Percentiles rank a stretch among this genome's conserved stretches.
phyloP scores from a whole-genome alignment of 2,888 invertebrate species.

The Oasisia sp. region DNA sequence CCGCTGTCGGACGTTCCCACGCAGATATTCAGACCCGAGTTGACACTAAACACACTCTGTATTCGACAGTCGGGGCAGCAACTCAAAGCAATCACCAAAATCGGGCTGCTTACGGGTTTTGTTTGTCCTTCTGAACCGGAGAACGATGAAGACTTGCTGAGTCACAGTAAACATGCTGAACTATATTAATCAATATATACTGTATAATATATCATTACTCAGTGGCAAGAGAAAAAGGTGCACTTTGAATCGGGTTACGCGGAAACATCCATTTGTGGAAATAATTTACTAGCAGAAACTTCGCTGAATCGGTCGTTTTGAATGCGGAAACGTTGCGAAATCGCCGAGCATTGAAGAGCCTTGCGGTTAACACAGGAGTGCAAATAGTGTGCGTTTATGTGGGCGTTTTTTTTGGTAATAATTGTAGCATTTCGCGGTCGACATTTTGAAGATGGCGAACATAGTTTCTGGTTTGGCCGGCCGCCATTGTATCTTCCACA shows the following conservation, averaged over 20 bases:
- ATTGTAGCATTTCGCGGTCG: too few species aligned
- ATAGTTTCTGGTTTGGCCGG: too few species aligned
- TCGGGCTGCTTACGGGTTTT: neutral
- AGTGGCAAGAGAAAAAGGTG: neutral
- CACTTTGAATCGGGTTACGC: neutral
- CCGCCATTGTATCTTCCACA: too few species aligned
- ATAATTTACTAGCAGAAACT: too few species aligned
- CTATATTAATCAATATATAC: neutral
- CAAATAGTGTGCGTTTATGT: too few species aligned
- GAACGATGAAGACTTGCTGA: neutral
- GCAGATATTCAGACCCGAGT: neutral
- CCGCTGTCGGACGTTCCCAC: neutral
- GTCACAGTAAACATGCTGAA: neutral
- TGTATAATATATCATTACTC: neutral
- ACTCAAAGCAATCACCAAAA: neutral
- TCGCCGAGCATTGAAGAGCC: too few species aligned
- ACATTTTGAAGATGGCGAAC: too few species aligned
- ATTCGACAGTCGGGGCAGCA: neutral
- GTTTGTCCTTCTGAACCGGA: neutral
- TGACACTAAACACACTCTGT: neutral
- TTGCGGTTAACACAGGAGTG: too few species aligned
- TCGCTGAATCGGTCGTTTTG: too few species aligned
- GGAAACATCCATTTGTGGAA: too few species aligned
- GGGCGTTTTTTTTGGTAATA: too few species aligned
- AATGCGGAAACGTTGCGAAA: too few species aligned